phyloP scores from a whole-genome alignment of 2,113 vertebrate genomes.

The Gila orcuttii region DNA sequence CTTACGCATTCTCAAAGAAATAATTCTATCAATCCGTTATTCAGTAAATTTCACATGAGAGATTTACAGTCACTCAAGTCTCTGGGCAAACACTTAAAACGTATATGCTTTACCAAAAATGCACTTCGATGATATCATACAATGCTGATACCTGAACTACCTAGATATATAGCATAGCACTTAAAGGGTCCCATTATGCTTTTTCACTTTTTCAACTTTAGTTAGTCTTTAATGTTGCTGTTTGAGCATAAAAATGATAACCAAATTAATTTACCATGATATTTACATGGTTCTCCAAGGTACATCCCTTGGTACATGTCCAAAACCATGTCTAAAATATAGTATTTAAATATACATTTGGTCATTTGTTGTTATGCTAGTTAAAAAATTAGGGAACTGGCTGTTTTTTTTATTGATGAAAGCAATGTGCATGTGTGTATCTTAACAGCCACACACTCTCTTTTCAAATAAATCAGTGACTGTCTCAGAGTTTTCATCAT shows the following conservation, averaged over 20 bases:
- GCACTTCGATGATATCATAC: background rate
- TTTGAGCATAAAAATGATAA: background rate
- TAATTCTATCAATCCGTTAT: background rate
- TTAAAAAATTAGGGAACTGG: background rate
- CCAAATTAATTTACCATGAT: background rate
- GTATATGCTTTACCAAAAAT: background rate
- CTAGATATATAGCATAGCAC: background rate
- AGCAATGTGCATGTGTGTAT: background rate
- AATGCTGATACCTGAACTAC: background rate
- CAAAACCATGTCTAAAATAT: background rate
- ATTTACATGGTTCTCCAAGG: background rate
- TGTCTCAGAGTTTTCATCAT: slow-evolving; percentile 28
- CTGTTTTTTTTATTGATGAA: too few relatives aligned
- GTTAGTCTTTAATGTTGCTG: too few relatives aligned
- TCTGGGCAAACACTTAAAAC: background rate
- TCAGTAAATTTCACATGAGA: background rate
- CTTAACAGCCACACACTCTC: background rate
- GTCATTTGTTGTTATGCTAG: background rate
- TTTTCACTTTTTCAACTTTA: too few relatives aligned
- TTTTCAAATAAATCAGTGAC: background rate
- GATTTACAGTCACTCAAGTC: background rate
- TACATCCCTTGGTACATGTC: background rate
- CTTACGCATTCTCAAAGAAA: background rate
- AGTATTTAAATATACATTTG: background rate
- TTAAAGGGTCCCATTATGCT: too few relatives aligned